Base-by-base conservation (phyloP, 2,797 vertebrate species). In the Scomberomorus guttatus region DNA sequence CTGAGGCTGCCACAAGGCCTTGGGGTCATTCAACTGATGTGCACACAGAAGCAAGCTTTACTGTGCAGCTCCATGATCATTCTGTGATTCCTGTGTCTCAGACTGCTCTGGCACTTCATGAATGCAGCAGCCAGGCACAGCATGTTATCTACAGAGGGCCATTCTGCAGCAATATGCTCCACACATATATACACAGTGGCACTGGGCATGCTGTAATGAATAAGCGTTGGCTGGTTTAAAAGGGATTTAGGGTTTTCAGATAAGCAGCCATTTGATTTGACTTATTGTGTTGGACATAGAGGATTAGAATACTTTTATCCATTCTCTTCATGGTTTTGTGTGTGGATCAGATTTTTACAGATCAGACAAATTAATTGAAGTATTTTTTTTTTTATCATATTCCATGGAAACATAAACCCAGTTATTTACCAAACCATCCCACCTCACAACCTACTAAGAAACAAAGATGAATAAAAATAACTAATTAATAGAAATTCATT, bases 41-140 rank as follows among this genome's bases (percentile, higher is more conserved):
- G 17, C 34, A 17, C 9, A 58, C 25, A 63, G 65, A 57, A 11
- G 46, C 3, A 15, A 42, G 34, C 34, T 34, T 8, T 34, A 10
- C 57, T 32, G 51, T 34, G 44, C 58, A 72, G 62, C 18, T 66
- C 37, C 61, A 37, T 51, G 54, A 75, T 76, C 29, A 39, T 56
- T 48, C 27, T 57, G 42, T 57, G 51, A 39, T 57, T 39, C 18
- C 14, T 20, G 15, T 39, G 24, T 62, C 32, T 61, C 22, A 55
- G 51, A 25, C 54, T 13, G 18, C 34, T 57, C 51, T 72, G 72
- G 25, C 24, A 32, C 51, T 52, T 59, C 17, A 71, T 60, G 10
- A 51, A 77, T 67, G 46, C 74, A 59, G 59, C 63, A 66, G 56
- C 56, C 48, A 68, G 12, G 48, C 34, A 27, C 62, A 54, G 72